Base-by-base conservation (phyloP, 2,113 vertebrate genomes). In the Paraplagusia blochii region DNA sequence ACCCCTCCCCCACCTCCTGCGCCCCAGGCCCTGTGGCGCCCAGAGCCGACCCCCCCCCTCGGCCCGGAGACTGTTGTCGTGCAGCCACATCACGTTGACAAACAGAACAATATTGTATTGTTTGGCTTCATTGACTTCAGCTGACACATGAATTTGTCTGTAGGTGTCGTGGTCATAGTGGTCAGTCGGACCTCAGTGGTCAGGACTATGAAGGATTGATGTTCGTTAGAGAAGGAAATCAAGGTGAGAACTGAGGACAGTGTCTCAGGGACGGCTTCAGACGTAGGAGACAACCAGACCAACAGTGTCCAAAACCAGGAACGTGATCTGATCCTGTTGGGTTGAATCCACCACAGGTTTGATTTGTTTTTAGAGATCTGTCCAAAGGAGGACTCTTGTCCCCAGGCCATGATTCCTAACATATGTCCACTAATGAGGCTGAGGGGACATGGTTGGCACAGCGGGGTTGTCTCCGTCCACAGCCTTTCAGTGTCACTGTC, bases 381-480 rank as follows among this genome's bases (percentile, higher is more conserved):
- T 43, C 84, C 18, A 83, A 64, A 65, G 6, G 67, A 8, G 11
- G 89, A 90, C 90, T 88, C 83, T 85, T 92, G 90, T 90, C 86
- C 79, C 69, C 75, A 43, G 74, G 88, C 85, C 85, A 85, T 90
- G 88, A 94, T 93, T 90, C 89, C 89, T 90, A 94, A 89, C 91
- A 92, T 90, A 92, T 93, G 93, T 92, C 87, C 85, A 73, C 66
- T 93, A 92, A 95, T 94, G 91, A 93, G 82, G 85, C 88, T 92
- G 91, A 94, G 15, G 84, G 92, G 90, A 88, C 85, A 80, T 88
- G 82, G 88, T 87, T 92, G 92, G 91, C 91, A 88, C 89, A 85
- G 76, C 80, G 64, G 71, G 82, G 69, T 79, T 64, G 79, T 36
- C 87, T 87, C 87, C 87, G 9, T 18, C 70, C 66, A 80, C 34